Conservation (phyloP, 2,113 vertebrate genomes). For the Ceratotherium simum region DNA sequence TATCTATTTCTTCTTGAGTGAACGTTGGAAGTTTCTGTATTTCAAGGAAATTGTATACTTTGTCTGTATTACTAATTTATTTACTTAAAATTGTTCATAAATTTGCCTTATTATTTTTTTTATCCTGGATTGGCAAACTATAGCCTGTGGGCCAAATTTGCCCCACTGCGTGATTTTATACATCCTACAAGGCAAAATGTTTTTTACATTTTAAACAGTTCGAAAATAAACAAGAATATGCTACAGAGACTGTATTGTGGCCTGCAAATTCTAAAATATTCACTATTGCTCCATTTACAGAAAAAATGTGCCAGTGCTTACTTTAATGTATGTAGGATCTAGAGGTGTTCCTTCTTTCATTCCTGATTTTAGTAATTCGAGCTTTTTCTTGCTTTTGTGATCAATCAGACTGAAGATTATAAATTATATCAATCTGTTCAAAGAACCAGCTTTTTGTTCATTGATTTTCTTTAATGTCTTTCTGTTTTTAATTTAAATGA, state of each 20-base stretch:
- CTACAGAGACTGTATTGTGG: not conserved
- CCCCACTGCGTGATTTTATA: not conserved
- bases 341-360: not conserved
- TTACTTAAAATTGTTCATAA: not conserved
- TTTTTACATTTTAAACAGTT: not conserved
- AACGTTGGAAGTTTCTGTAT: not conserved
- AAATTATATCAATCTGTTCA: not conserved
- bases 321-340: not conserved
- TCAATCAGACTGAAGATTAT: not conserved
- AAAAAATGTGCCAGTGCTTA: not conserved
- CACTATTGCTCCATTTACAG: not conserved
- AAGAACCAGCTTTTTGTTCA: not conserved
- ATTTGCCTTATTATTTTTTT: not conserved
- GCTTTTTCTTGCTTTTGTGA: not conserved
- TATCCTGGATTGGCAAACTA: not conserved
- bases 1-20: not conserved
- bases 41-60: not conserved
- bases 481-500: not conserved
- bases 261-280: not conserved
- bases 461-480: not conserved
- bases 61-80: not conserved
- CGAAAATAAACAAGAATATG: not conserved
- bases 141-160: not conserved
- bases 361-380: not conserved
- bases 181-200: not conserved